A percentile compares a stretch with the other conserved stretches of the same genome.
phyloP scores from a whole-genome alignment of 1,140 invertebrate species.

The Laodelphax striatellus region DNA sequence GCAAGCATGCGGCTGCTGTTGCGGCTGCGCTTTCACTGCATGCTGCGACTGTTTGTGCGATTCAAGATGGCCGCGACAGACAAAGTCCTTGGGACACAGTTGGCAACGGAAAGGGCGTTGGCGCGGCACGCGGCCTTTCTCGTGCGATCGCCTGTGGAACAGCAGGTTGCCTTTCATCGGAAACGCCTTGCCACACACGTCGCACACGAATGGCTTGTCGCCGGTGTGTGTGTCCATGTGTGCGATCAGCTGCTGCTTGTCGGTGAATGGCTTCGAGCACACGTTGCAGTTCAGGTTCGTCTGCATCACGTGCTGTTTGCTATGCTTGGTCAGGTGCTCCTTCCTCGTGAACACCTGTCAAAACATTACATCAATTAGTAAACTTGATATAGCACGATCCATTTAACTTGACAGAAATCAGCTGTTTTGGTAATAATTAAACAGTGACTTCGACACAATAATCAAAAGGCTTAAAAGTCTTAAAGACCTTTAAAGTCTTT shows the following conservation, averaged over 20 bases:
- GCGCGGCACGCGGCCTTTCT: background rate
- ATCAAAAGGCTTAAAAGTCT: too few species aligned
- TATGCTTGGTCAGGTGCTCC: conserved; percentile 63
- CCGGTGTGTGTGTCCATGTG: conserved; percentile 37
- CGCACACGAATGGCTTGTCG: conserved; percentile 33
- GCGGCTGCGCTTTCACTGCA: too few species aligned
- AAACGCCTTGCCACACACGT: conserved; percentile 15
- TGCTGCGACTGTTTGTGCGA: too few species aligned
- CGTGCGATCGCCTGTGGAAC: background rate
- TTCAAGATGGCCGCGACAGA: background rate
- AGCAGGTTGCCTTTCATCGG: conserved; percentile 5
- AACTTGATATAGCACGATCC: too few species aligned
- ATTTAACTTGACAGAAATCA: too few species aligned
- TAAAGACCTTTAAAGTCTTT: too few species aligned
- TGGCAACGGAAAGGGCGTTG: background rate
- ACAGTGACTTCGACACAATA: too few species aligned
- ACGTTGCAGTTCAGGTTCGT: conserved; percentile 47
- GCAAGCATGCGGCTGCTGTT: too few species aligned
- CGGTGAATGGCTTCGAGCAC: conserved; percentile 74
- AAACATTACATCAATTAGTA: conserved; percentile 34
- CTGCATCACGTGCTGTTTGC: conserved; percentile 50
- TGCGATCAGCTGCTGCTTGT: background rate
- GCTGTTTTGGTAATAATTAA: too few species aligned
- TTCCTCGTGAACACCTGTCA: conserved; percentile 58
- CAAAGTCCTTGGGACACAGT: background rate